Percentiles rank a stretch among this genome's conserved stretches.
These are phyloP conservation scores for Mola mola DNA, from an alignment of 2,113 vertebrate species.

Conservation along the genomic window DNA sequence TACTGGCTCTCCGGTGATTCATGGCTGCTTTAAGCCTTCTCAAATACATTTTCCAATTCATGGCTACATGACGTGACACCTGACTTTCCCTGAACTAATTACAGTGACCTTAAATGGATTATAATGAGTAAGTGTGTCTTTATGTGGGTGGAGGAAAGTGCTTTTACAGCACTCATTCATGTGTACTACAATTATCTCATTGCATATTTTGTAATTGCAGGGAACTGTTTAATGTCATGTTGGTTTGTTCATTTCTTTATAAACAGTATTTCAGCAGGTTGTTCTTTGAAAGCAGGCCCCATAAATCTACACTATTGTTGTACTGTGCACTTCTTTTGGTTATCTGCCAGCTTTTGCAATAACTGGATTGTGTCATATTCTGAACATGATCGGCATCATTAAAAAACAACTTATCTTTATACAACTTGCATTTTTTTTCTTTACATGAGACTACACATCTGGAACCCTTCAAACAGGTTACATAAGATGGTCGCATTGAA, in stretches of 20 bases:
- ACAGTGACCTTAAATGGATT: background rate
- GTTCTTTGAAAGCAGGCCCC: too few relatives aligned
- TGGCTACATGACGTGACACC: background rate
- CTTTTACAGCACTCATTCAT: conserved; percentile 2
- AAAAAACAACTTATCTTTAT: too few relatives aligned
- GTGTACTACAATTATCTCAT: background rate
- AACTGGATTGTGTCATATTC: background rate
- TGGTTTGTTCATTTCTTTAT: background rate
- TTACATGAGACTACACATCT: background rate
- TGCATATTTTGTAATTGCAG: conserved; percentile 9
- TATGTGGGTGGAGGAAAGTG: conserved; percentile 8
- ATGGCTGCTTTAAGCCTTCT: conserved; percentile 5
- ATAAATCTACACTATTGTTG: too few relatives aligned
- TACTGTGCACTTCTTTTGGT: background rate
- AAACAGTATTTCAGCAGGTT: background rate
- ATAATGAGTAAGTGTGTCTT: background rate
- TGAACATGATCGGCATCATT: too few relatives aligned
- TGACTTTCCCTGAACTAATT: background rate
- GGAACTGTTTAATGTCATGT: conserved; percentile 1
- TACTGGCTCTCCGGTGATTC: background rate
- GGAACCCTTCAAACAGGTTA: conserved; percentile 36
- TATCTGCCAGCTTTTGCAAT: background rate
- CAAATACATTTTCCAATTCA: conserved; percentile 19
- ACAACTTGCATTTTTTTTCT: too few relatives aligned
- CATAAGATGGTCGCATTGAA: conserved; percentile 23